Conservation (phyloP, 2,113 vertebrate species). For the Pelvicachromis taeniatus region DNA sequence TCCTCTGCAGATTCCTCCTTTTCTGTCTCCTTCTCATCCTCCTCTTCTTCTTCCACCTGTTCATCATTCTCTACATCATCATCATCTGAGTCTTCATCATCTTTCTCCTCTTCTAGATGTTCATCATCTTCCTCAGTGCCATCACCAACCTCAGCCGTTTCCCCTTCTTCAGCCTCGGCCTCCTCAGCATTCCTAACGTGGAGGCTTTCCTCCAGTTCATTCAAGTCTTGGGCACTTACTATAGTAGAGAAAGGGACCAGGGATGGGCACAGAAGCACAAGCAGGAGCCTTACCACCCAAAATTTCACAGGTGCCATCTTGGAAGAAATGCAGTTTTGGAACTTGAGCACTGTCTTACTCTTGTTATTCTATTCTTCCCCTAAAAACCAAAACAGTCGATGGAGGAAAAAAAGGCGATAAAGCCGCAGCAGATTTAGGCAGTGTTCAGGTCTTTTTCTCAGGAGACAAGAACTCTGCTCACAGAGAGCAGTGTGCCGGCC, state of each 20-base stretch:
- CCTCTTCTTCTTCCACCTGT: not conserved
- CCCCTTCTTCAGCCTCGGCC: not conserved
- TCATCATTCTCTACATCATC: not conserved
- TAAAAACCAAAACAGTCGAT: not conserved
- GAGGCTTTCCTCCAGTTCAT: not conserved
- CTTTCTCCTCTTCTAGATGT: not conserved
- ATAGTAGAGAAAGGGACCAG: slow-evolving; percentile 1
- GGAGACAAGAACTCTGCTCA: not conserved
- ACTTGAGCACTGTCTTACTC: not conserved
- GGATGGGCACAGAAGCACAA: slow-evolving; percentile 54
- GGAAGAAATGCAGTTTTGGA: not conserved
- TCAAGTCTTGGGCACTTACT: slow-evolving; percentile 26
- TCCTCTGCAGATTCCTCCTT: not conserved
- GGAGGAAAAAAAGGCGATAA: not conserved
- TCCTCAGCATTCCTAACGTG: not conserved
- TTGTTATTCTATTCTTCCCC: not conserved
- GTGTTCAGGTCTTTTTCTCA: not conserved
- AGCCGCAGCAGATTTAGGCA: not conserved
- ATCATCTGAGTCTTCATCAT: not conserved
- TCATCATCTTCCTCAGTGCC: not conserved
- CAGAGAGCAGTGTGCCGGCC: slow-evolving; percentile 11
- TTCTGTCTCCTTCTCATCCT: not conserved
- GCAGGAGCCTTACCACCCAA: slow-evolving; percentile 46
- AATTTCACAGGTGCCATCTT: slow-evolving; percentile 49
- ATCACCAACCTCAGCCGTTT: not conserved